Evolutionary conservation across 2,113 vertebrate species (phyloP).

Genomic region (Piaya cayana): DNA sequence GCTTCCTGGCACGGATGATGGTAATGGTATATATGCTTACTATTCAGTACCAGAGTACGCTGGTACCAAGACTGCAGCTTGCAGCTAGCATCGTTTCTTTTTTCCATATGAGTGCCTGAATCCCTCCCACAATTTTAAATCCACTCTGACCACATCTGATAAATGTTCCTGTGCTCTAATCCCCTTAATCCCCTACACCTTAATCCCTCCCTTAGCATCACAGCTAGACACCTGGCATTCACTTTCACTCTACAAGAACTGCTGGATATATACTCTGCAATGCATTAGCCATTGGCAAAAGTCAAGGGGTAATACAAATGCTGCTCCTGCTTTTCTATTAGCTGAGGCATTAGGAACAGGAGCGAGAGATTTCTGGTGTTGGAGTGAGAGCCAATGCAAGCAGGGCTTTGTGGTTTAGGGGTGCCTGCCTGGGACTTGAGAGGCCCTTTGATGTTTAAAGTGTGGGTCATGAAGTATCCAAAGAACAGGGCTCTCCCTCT

Average conservation of each 20-base stretch:
- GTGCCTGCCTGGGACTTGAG: not conserved
- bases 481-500: not conserved
- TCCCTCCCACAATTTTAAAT: not conserved
- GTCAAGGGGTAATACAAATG: not conserved
- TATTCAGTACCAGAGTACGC: not conserved
- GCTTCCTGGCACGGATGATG: rapidly evolving
- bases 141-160: not conserved
- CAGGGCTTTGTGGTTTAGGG: not conserved
- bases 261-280: not conserved
- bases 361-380: not conserved
- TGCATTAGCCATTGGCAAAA: not conserved
- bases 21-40: rapidly evolving
- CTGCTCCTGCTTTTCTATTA: not conserved
- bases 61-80: not conserved
- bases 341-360: not conserved
- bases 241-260: not conserved
- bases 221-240: not conserved
- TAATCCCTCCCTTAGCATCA: not conserved
- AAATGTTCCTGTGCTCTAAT: not conserved
- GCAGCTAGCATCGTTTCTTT: not conserved
- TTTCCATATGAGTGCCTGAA: not conserved
- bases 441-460: not conserved
- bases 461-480: not conserved
- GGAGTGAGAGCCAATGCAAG: rapidly evolving
- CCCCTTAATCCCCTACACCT: not conserved